Conservation (phyloP, 2,113 vertebrate species). For the Connochaetes taurinus region DNA sequence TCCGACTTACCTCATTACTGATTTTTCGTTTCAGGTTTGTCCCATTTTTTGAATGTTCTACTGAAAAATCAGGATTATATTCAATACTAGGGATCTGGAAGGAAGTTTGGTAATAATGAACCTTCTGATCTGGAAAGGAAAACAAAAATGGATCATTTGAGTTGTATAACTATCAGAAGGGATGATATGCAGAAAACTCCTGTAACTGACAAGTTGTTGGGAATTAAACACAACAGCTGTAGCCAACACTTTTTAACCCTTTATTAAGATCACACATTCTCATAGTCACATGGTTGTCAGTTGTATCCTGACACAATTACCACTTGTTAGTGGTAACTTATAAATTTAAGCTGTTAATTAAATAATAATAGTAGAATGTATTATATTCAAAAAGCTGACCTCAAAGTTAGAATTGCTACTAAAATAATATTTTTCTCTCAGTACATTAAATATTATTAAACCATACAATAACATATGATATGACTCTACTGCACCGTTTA, state of each 20-base stretch:
- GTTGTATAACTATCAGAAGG: background rate
- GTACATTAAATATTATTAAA: background rate
- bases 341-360: background rate
- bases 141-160: background rate
- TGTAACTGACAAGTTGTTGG: background rate
- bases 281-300: background rate
- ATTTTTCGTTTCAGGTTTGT: slow-evolving; percentile 69
- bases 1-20: slow-evolving; percentile 73
- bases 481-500: background rate
- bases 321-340: background rate
- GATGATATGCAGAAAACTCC: background rate
- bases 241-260: background rate
- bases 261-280: background rate
- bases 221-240: background rate
- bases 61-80: slow-evolving; percentile 64
- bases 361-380: background rate
- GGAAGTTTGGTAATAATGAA: slow-evolving; percentile 71
- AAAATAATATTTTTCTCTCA: background rate
- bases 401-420: background rate
- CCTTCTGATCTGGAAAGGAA: slow-evolving; percentile 71
- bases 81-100: slow-evolving; percentile 71
- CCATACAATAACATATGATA: background rate
- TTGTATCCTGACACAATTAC: background rate
- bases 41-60: slow-evolving; percentile 73
- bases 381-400: background rate